Conservation (phyloP, 2,113 vertebrate genomes). For the Microcebus murinus region DNA sequence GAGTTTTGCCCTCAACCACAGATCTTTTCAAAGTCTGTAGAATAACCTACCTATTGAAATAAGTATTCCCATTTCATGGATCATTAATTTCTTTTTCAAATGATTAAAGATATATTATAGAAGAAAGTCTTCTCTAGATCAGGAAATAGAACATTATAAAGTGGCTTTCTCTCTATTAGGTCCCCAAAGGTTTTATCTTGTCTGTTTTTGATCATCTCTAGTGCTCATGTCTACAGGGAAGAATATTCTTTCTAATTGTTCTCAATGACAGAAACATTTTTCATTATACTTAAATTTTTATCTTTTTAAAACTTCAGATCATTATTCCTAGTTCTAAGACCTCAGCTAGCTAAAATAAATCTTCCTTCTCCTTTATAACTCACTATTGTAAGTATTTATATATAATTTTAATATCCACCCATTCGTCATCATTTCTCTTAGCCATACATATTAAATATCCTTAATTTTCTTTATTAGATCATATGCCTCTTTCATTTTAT, state of each 20-base stretch:
- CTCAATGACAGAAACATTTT: constrained; percentile 63
- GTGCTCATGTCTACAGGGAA: constrained; percentile 25
- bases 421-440: constrained; percentile 58
- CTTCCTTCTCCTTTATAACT: not conserved
- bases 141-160: constrained; percentile 63
- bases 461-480: constrained; percentile 58
- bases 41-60: constrained; percentile 57
- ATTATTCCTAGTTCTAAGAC: constrained; percentile 34
- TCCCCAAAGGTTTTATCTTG: constrained; percentile 51
- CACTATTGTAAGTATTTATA: constrained; percentile 43
- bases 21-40: constrained; percentile 46
- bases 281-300: constrained; percentile 69
- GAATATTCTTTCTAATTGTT: constrained; percentile 66
- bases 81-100: constrained; percentile 67
- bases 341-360: constrained; percentile 35
- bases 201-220: constrained; percentile 50
- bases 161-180: constrained; percentile 12
- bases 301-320: constrained; percentile 45
- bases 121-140: constrained; percentile 48
- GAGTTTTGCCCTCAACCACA: not conserved
- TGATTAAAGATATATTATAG: constrained; percentile 64
- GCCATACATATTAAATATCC: not conserved
- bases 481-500: not conserved
- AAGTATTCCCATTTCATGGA: constrained; percentile 69
- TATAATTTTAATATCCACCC: not conserved